These are phyloP conservation scores for Nemoura dubitans DNA, from an alignment of 2,888 invertebrate genomes.

Conservation along the genomic window DNA sequence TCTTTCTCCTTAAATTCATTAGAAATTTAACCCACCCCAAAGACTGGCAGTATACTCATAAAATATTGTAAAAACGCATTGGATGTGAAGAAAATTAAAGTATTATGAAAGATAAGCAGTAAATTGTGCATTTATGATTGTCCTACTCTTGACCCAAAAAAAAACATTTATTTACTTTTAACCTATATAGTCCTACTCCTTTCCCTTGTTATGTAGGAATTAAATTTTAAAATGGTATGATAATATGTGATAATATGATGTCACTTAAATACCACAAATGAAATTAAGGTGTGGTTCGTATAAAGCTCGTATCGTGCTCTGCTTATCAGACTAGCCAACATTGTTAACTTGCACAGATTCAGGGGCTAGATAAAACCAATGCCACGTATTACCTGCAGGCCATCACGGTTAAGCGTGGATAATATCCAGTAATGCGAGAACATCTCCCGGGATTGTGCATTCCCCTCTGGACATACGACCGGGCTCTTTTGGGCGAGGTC, in stretches of 20 bases:
- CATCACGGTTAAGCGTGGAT: background rate
- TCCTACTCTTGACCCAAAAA: too few species aligned
- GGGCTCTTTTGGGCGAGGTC: conserved; percentile 1
- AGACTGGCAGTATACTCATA: background rate
- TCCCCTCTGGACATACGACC: background rate
- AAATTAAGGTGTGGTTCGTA: background rate
- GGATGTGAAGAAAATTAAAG: background rate
- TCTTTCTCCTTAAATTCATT: background rate
- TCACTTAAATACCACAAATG: background rate
- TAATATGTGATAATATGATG: background rate
- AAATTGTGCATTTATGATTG: background rate
- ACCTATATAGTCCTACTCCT: background rate
- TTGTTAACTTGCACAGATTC: background rate
- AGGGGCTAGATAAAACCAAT: background rate
- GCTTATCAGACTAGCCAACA: background rate
- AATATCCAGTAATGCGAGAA: conserved; percentile 1
- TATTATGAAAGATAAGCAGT: background rate
- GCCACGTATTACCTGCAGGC: background rate
- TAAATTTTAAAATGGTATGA: background rate
- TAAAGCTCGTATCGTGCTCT: background rate
- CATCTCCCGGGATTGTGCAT: background rate
- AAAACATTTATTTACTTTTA: too few species aligned
- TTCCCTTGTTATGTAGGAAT: background rate
- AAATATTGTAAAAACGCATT: background rate
- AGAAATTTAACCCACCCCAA: background rate